Conservation (phyloP, 2,888 invertebrate genomes). For the Machimus atricapillus region DNA sequence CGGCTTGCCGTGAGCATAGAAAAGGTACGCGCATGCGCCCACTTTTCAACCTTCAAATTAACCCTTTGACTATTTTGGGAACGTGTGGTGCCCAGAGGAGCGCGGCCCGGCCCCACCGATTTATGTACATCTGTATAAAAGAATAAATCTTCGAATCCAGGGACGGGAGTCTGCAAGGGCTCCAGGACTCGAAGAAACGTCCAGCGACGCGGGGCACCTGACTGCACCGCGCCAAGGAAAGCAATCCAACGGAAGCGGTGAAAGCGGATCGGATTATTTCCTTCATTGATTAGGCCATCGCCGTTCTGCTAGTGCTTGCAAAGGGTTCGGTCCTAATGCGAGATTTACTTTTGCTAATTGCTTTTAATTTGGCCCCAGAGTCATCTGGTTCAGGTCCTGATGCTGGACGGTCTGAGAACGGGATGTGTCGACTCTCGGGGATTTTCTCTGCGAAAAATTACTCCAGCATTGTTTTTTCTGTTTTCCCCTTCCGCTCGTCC, state of each 20-base stretch:
- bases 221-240: neutral
- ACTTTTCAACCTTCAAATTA: constrained; percentile 10
- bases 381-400: neutral
- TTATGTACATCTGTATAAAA: neutral
- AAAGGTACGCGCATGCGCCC: constrained; percentile 3
- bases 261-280: constrained; percentile 14
- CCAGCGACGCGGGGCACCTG: neutral
- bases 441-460: neutral
- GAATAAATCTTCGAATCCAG: neutral
- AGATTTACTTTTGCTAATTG: constrained; percentile 29
- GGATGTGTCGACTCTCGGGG: neutral
- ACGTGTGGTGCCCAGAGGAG: neutral
- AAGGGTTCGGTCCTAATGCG: neutral
- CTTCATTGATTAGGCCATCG: constrained; percentile 6
- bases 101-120: neutral
- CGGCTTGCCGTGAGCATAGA: neutral
- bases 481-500: neutral
- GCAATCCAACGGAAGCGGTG: neutral
- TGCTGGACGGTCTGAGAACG: neutral
- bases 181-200: neutral
- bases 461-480: neutral
- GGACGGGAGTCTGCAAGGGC: neutral
- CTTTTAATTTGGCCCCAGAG: constrained; percentile 6
- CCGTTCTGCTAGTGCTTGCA: neutral
- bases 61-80: constrained; percentile 7